These are phyloP conservation scores for Acanthisitta chloris DNA, from an alignment of 2,113 vertebrate genomes.

Conservation along the genomic window DNA sequence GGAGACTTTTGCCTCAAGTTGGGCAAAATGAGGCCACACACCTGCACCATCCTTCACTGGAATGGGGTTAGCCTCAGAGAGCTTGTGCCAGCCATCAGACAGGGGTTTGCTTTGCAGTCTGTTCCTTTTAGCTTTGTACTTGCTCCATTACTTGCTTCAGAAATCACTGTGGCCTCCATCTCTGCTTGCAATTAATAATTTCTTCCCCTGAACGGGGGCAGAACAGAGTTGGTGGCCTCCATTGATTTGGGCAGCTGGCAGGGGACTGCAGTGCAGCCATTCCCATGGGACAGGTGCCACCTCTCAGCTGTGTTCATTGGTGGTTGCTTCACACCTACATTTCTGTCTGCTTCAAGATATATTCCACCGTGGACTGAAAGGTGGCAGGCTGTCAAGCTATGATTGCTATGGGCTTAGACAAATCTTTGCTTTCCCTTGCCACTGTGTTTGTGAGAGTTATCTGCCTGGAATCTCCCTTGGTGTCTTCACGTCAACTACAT, in stretches of 20 bases:
- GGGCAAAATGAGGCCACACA: background rate
- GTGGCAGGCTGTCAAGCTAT: background rate
- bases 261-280: background rate
- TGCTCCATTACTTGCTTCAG: background rate
- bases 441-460: background rate
- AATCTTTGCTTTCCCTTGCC: background rate
- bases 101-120: background rate
- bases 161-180: background rate
- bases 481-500: background rate
- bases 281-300: background rate
- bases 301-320: background rate
- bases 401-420: fast-evolving
- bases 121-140: background rate
- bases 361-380: background rate
- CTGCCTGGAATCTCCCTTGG: background rate
- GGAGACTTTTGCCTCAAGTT: background rate
- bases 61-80: background rate
- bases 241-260: background rate
- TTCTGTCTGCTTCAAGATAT: background rate
- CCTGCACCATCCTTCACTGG: background rate
- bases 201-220: background rate
- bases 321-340: background rate
- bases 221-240: background rate
- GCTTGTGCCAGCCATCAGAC: fast-evolving
- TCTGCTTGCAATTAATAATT: background rate